These are phyloP conservation scores for Orchestes rusci DNA, from an alignment of 2,888 invertebrate species.

Conservation along the genomic window DNA sequence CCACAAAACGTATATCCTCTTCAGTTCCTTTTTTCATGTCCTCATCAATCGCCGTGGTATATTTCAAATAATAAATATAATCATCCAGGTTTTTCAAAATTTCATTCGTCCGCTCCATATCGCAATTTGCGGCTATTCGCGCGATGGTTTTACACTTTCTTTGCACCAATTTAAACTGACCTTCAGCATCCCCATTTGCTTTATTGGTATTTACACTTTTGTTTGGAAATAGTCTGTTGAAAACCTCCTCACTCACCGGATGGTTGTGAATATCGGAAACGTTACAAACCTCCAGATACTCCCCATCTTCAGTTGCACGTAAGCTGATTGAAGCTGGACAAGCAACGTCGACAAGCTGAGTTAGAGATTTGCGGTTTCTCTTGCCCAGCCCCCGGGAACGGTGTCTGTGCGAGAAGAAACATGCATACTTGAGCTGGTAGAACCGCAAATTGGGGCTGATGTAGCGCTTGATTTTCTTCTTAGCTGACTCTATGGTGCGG, in stretches of 20 bases:
- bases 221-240: slow-evolving; percentile 16
- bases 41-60: too few species aligned
- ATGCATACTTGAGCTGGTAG: slow-evolving; percentile 18
- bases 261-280: slow-evolving; percentile 14
- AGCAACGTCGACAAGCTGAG: not conserved
- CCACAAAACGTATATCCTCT: too few species aligned
- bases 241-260: slow-evolving; percentile 15
- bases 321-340: slow-evolving; percentile 15
- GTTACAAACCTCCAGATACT: slow-evolving; percentile 12
- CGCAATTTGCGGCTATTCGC: slow-evolving; percentile 10
- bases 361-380: slow-evolving; percentile 9
- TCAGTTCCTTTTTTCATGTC: too few species aligned
- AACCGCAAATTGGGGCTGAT: slow-evolving; percentile 16
- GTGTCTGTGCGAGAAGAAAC: slow-evolving; percentile 17
- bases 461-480: slow-evolving; percentile 7
- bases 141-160: slow-evolving; percentile 18
- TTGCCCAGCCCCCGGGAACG: slow-evolving; percentile 11
- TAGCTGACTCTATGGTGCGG: slow-evolving; percentile 16
- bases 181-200: slow-evolving; percentile 3
- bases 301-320: slow-evolving; percentile 11
- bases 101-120: slow-evolving; percentile 2
- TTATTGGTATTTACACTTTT: not conserved
- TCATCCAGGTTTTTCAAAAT: slow-evolving; percentile 20
- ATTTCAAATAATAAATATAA: slow-evolving; percentile 21
- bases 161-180: slow-evolving; percentile 10